A percentile compares a stretch with the other conserved stretches of the same genome.
phyloP scores from a whole-genome alignment of 1,140 invertebrate genomes.

The Trypoxylus dichotomus region DNA sequence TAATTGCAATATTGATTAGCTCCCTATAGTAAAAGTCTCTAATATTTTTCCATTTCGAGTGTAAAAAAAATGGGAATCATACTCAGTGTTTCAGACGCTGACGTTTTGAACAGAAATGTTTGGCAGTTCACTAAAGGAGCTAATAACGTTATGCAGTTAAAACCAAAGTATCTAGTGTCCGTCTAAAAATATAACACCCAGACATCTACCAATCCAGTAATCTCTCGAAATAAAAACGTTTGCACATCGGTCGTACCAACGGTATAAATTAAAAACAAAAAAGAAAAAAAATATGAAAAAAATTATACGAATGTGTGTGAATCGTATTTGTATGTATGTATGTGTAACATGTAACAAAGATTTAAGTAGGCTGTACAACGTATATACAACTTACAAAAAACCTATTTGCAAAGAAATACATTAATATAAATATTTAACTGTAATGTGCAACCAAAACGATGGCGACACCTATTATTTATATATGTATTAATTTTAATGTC shows the following conservation, averaged over 20 bases:
- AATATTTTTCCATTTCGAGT: too few relatives aligned
- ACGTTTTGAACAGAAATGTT: too few relatives aligned
- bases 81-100: too few relatives aligned
- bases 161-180: too few relatives aligned
- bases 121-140: too few relatives aligned
- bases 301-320: slow-evolving; percentile 3
- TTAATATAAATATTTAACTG: slow-evolving; percentile 33
- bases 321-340: slow-evolving; percentile 31
- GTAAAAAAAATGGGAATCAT: too few relatives aligned
- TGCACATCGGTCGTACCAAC: neutral
- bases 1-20: too few relatives aligned
- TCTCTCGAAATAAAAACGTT: neutral
- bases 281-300: neutral
- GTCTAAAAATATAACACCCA: too few relatives aligned
- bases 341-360: slow-evolving; percentile 37
- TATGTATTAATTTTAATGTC: neutral
- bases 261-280: slow-evolving; percentile 22
- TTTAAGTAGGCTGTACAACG: slow-evolving; percentile 40
- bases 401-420: slow-evolving; percentile 31
- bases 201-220: neutral
- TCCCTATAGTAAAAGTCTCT: too few relatives aligned
- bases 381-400: slow-evolving; percentile 36
- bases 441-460: slow-evolving; percentile 23
- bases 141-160: too few relatives aligned
- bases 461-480: slow-evolving; percentile 2